A percentile compares a stretch with the other conserved stretches of the same genome.
phyloP scores from a whole-genome alignment of 2,888 invertebrate genomes.

The Prenolepis imparis region DNA sequence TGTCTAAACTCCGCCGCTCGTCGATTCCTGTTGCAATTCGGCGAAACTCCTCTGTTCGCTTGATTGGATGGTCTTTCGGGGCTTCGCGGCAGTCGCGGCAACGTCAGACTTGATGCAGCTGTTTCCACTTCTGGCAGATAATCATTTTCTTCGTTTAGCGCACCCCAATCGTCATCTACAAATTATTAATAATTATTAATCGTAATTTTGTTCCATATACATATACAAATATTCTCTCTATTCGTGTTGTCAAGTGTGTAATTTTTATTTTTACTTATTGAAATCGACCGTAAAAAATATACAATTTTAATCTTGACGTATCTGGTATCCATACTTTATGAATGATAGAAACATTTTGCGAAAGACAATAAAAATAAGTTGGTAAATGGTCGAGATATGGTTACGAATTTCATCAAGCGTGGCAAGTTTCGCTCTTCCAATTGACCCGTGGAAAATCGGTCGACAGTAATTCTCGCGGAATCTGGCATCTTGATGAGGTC shows the following conservation, averaged over 20 bases:
- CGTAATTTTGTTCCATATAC: background rate
- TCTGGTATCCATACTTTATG: background rate
- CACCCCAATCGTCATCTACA: constrained; percentile 92
- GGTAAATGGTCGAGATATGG: background rate
- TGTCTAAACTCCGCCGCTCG: constrained; percentile 87
- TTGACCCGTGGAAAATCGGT: constrained; percentile 43
- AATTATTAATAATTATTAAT: constrained; percentile 69
- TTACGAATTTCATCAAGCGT: background rate
- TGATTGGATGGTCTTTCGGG: constrained; percentile 79
- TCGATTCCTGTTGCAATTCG: constrained; percentile 82
- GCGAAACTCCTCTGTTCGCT: constrained; percentile 77
- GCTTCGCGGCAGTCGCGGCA: constrained; percentile 83
- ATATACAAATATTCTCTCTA: background rate
- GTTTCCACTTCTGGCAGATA: constrained; percentile 80
- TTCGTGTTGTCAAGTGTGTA: background rate
- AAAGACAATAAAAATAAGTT: background rate
- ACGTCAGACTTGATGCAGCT: constrained; percentile 76
- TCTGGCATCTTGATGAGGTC: constrained; percentile 55
- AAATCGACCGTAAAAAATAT: background rate
- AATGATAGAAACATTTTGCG: background rate
- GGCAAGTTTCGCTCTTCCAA: background rate
- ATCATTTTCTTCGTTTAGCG: constrained; percentile 80
- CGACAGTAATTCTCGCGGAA: constrained; percentile 44
- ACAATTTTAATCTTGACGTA: background rate
- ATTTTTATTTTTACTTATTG: background rate